These are phyloP conservation scores for Agonopterix subpropinquella DNA, from an alignment of 2,888 invertebrate species.

Conservation along the genomic window DNA sequence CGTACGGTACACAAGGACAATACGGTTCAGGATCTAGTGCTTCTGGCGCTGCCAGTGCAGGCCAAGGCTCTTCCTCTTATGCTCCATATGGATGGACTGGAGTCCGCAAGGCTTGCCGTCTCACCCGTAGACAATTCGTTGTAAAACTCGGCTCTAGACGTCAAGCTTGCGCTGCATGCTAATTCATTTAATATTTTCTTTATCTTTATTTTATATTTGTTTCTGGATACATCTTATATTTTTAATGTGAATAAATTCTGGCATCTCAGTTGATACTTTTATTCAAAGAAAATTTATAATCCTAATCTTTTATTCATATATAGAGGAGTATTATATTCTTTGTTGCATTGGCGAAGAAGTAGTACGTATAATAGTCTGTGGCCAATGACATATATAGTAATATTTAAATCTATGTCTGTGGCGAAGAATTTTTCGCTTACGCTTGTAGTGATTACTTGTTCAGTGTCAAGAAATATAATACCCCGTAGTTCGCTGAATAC, in stretches of 20 bases:
- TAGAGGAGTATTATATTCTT: too few species aligned
- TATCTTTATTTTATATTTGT: conserved; percentile 11
- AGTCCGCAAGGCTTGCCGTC: conserved; percentile 39
- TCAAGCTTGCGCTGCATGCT: conserved; percentile 43
- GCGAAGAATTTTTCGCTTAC: too few species aligned
- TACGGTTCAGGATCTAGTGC: conserved; percentile 4
- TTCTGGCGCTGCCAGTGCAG: conserved; percentile 10
- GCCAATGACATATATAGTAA: too few species aligned
- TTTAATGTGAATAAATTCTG: conserved; percentile 33
- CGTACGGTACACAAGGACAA: conserved; percentile 7
- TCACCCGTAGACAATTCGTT: conserved; percentile 38
- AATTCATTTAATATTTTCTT: conserved; percentile 13
- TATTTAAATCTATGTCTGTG: too few species aligned
- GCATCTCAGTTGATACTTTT: conserved; percentile 20
- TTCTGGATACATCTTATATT: conserved; percentile 47
- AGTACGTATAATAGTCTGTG: too few species aligned
- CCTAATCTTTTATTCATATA: too few species aligned
- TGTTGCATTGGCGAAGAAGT: too few species aligned
- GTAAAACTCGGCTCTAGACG: conserved; percentile 42
- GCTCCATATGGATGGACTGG: conserved; percentile 24
- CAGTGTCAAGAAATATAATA: too few species aligned
- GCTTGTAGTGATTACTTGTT: too few species aligned
- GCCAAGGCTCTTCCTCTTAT: conserved; percentile 5
- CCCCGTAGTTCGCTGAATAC: too few species aligned
- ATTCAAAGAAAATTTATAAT: too few species aligned